A percentile compares a stretch with the other conserved stretches of the same genome.
These are phyloP conservation scores for Leucoma salicis DNA, from an alignment of 2,888 invertebrate species.

Conservation along the genomic window DNA sequence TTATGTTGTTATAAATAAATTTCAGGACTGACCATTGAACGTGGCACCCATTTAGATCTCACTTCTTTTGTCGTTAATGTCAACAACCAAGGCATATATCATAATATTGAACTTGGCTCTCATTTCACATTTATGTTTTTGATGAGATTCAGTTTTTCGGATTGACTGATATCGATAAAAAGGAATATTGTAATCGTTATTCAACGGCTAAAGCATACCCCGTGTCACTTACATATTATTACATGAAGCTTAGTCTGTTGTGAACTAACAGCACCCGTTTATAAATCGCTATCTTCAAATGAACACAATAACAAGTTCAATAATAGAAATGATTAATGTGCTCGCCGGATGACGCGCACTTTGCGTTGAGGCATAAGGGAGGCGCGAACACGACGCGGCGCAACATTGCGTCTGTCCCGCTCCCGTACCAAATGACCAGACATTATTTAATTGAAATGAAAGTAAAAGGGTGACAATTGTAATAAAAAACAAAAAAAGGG, in stretches of 20 bases:
- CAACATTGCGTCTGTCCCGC: constrained; percentile 26
- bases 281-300: constrained; percentile 80
- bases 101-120: no score
- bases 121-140: no score
- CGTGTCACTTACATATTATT: constrained; percentile 70
- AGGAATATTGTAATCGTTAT: constrained; percentile 52
- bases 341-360: constrained; percentile 78
- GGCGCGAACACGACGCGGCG: constrained; percentile 65
- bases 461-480: constrained; percentile 81
- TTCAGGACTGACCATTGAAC: no score
- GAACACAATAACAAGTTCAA: constrained; percentile 81
- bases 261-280: constrained; percentile 79
- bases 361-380: constrained; percentile 53
- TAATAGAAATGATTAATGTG: constrained; percentile 81
- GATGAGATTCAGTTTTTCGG: no score
- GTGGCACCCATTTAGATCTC: no score
- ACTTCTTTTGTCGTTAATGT: no score
- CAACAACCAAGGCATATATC: no score
- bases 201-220: constrained; percentile 36
- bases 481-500: constrained; percentile 79
- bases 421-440: constrained; percentile 79
- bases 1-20: no score
- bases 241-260: constrained; percentile 78
- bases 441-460: constrained; percentile 82
- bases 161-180: constrained; percentile 47